Evolutionary conservation across 2,797 vertebrate species (phyloP).

Genomic region (Centropyge bicolor): DNA sequence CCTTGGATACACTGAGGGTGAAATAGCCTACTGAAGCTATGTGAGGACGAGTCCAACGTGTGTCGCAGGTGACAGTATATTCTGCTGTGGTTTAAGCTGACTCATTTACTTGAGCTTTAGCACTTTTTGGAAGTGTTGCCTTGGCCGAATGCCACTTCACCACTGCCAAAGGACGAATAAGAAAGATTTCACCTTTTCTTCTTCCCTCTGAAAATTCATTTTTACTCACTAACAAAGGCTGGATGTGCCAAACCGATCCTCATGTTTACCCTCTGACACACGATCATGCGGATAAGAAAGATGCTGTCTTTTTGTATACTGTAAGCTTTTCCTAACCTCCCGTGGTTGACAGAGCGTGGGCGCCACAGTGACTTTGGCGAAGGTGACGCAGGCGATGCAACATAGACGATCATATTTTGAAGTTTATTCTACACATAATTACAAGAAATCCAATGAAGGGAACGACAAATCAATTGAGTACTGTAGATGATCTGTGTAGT

Average conservation of each 20-base stretch:
- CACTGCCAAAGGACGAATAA: constrained; percentile 78
- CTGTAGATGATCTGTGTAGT: constrained; percentile 19
- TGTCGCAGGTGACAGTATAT: constrained; percentile 30
- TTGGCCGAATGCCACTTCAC: constrained; percentile 72
- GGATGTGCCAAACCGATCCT: constrained; percentile 72
- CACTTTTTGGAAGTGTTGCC: constrained; percentile 79
- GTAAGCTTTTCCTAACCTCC: constrained; percentile 14
- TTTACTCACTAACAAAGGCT: constrained; percentile 54
- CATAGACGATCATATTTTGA: constrained; percentile 14
- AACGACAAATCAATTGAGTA: constrained; percentile 27
- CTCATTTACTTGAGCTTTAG: constrained; percentile 68
- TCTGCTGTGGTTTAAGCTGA: constrained; percentile 53
- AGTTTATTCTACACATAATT: constrained; percentile 20
- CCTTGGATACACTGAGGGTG: constrained; percentile 35
- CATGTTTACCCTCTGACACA: constrained; percentile 41
- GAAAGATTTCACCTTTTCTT: constrained; percentile 50
- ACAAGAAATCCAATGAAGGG: constrained; percentile 34
- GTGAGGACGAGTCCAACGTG: constrained; percentile 28
- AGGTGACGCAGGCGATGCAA: background rate
- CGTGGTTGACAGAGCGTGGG: background rate
- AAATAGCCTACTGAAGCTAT: constrained; percentile 35
- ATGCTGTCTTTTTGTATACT: constrained; percentile 24
- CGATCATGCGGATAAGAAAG: constrained; percentile 7
- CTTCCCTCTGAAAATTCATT: constrained; percentile 37
- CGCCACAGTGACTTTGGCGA: constrained; percentile 1